Conservation (phyloP, 2,888 invertebrate genomes). For the Toxonevra muliebris region DNA sequence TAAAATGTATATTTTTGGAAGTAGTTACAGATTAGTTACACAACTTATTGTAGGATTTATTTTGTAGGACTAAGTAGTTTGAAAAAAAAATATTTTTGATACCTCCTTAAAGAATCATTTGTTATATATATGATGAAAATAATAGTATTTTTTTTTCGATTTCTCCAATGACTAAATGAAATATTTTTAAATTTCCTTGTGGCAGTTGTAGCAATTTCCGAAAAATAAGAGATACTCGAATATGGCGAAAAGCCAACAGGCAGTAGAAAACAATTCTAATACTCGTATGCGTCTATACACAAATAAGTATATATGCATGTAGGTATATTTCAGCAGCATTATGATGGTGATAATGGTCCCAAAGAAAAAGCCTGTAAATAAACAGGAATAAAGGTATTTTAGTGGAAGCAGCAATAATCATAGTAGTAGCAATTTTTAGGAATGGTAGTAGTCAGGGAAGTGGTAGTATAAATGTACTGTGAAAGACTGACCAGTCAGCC, state of each 20-base stretch:
- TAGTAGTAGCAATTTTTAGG: background rate
- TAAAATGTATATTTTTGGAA: too few relatives aligned
- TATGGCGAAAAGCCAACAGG: too few relatives aligned
- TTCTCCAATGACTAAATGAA: background rate
- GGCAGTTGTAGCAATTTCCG: conserved; percentile 54
- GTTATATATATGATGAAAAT: too few relatives aligned
- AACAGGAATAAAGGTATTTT: background rate
- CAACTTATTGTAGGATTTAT: too few relatives aligned
- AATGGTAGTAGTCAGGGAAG: background rate
- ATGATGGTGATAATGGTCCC: conserved; percentile 18
- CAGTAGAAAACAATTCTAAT: background rate
- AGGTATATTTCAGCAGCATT: conserved; percentile 16
- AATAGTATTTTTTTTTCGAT: too few relatives aligned
- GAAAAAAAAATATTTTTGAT: too few relatives aligned
- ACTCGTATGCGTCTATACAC: conserved; percentile 24
- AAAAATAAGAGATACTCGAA: conserved; percentile 55
- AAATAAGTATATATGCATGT: conserved; percentile 1
- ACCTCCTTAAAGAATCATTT: too few relatives aligned
- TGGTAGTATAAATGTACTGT: background rate
- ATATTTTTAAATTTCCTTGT: conserved; percentile 34
- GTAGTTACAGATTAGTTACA: too few relatives aligned
- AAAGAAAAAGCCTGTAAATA: background rate
- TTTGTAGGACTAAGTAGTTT: too few relatives aligned
- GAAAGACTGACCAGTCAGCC: background rate
- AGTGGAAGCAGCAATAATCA: background rate